These are phyloP conservation scores for Resseliella maxima DNA, from an alignment of 2,888 invertebrate genomes.

Conservation along the genomic window DNA sequence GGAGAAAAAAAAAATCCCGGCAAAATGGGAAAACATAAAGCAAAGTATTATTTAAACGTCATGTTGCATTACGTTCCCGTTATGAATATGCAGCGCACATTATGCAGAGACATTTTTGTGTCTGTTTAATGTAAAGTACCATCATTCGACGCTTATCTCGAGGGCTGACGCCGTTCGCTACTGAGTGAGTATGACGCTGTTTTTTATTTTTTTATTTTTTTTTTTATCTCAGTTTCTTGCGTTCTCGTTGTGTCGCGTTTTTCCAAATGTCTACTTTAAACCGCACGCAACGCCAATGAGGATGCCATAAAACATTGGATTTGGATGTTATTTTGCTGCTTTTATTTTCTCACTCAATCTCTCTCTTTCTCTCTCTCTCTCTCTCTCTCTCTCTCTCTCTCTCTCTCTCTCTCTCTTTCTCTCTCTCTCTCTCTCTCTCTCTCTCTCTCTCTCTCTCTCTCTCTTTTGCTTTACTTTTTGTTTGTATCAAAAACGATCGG, in stretches of 20 bases:
- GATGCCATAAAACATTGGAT: not conserved
- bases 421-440: no score
- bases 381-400: not conserved
- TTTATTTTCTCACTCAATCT: not conserved
- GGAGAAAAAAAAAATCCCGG: not conserved
- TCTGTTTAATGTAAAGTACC: slow-evolving; percentile 4
- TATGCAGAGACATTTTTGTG: slow-evolving; percentile 41
- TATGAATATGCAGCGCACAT: slow-evolving; percentile 45
- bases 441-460: not conserved
- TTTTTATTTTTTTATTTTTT: not conserved
- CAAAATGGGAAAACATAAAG: not conserved
- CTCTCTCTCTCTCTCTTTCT: not conserved
- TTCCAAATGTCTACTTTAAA: slow-evolving; percentile 28
- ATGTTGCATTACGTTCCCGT: slow-evolving; percentile 18
- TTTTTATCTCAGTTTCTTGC: not conserved
- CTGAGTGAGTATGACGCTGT: not conserved
- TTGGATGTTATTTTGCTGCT: not conserved
- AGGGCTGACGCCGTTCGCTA: slow-evolving; percentile 37
- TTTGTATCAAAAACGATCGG: not conserved
- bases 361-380: not conserved
- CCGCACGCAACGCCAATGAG: slow-evolving; percentile 16
- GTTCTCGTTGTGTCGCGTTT: not conserved
- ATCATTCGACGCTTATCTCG: slow-evolving; percentile 17
- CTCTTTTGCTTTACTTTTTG: no score
- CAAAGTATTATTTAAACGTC: slow-evolving; percentile 36